A percentile compares a stretch with the other conserved stretches of the same genome.
Conservation (phyloP, 2,113 vertebrate genomes). For the Nicator chloris region DNA sequence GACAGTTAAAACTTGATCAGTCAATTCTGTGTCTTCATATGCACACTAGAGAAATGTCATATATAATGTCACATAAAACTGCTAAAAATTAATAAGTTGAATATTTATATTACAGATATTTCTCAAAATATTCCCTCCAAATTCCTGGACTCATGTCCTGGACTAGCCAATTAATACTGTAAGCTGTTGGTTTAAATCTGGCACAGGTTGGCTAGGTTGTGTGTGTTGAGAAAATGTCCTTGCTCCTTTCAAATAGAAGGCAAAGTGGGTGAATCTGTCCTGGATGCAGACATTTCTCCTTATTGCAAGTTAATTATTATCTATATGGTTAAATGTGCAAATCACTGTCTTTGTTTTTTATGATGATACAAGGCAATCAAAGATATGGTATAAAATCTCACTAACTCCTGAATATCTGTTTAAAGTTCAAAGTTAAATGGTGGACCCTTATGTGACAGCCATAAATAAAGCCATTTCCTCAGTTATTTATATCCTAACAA, state of each 20-base stretch:
- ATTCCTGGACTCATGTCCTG: not conserved
- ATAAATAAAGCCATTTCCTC: constrained; percentile 12
- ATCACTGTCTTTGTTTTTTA: not conserved
- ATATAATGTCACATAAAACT: not conserved
- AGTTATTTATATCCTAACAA: not conserved
- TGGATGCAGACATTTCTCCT: not conserved
- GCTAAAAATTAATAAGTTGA: not conserved
- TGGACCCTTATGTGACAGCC: not conserved
- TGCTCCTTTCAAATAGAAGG: not conserved
- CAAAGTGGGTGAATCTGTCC: not conserved
- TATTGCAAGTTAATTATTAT: constrained; percentile 16
- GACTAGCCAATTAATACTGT: not conserved
- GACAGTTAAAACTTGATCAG: not conserved
- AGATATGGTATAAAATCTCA: not conserved
- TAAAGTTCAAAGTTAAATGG: not conserved
- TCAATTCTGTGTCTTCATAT: not conserved
- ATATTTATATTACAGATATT: not conserved
- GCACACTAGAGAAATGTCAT: not conserved
- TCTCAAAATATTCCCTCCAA: not conserved
- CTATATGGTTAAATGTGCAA: not conserved
- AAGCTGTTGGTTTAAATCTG: not conserved
- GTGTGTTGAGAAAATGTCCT: not conserved
- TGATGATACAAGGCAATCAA: not conserved
- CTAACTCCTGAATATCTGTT: not conserved
- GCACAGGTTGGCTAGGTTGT: not conserved